Percentiles rank a stretch among this genome's conserved stretches.
Conservation (phyloP, 2,113 vertebrate species). For the Rhea americana region DNA sequence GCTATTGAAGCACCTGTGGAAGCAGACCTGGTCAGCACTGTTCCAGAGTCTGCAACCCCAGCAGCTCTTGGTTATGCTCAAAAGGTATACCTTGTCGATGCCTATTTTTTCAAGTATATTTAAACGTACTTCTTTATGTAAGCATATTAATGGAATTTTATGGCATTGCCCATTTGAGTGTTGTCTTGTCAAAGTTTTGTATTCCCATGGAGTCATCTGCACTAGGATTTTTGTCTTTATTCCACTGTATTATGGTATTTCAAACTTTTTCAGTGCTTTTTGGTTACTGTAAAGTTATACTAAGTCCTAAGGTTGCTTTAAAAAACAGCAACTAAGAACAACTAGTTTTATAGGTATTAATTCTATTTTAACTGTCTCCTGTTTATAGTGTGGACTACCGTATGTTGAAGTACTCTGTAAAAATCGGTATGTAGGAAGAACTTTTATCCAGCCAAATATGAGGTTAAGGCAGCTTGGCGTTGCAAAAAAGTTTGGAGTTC, state of each 20-base stretch:
- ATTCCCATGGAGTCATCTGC: not conserved
- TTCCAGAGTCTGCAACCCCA: constrained; percentile 96
- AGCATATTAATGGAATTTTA: not conserved
- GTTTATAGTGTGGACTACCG: constrained; percentile 86
- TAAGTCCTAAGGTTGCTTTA: not conserved
- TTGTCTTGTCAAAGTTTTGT: not conserved
- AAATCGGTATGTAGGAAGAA: constrained; percentile 96
- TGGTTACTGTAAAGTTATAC: not conserved
- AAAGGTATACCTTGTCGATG: constrained; percentile 76
- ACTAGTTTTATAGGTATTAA: not conserved
- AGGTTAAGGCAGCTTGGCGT: constrained; percentile 95
- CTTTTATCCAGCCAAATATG: constrained; percentile 97
- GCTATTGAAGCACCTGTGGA: constrained; percentile 94
- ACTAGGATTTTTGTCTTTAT: not conserved
- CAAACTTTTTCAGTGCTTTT: not conserved
- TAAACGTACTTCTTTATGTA: not conserved
- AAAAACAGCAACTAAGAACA: not conserved
- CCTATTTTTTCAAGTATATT: not conserved
- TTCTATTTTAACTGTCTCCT: not conserved
- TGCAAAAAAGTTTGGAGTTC: constrained; percentile 95
- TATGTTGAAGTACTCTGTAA: constrained; percentile 97
- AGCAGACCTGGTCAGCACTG: constrained; percentile 95
- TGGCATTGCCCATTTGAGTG: not conserved
- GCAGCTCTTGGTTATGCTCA: constrained; percentile 94
- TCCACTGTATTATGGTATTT: not conserved